phyloP scores from a whole-genome alignment of 2,113 vertebrate genomes.

The Corydoras sp. region DNA sequence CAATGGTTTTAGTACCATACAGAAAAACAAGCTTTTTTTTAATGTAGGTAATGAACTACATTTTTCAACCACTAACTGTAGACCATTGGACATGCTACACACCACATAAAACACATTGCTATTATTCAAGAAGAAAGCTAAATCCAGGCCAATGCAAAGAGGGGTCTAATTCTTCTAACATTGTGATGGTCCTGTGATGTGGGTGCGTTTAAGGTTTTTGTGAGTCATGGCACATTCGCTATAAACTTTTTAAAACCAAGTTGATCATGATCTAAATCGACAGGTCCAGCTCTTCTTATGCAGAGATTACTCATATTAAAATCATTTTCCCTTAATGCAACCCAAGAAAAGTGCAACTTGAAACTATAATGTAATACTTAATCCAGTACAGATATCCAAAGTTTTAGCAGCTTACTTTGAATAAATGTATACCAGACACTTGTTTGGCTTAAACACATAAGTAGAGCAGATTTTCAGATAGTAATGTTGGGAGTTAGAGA shows the following conservation, averaged over 20 bases:
- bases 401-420: conserved; percentile 37
- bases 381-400: conserved; percentile 52
- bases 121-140: neutral
- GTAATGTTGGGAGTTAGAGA: neutral
- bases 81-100: too few relatives aligned
- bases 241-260: conserved; percentile 22
- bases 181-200: conserved; percentile 15
- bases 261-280: conserved; percentile 40
- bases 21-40: too few relatives aligned
- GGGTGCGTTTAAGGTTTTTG: conserved; percentile 17
- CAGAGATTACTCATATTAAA: conserved; percentile 48
- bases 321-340: conserved; percentile 47
- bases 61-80: too few relatives aligned
- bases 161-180: neutral
- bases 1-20: too few relatives aligned
- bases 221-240: conserved; percentile 25
- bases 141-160: neutral
- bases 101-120: too few relatives aligned
- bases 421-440: conserved; percentile 45
- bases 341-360: conserved; percentile 49
- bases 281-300: conserved; percentile 49
- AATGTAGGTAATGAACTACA: too few relatives aligned
- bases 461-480: neutral
- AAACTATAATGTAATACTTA: conserved; percentile 59
- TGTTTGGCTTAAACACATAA: conserved; percentile 15